Base-by-base conservation (phyloP, 1,140 invertebrate genomes). In the Archivesica marissinica region DNA sequence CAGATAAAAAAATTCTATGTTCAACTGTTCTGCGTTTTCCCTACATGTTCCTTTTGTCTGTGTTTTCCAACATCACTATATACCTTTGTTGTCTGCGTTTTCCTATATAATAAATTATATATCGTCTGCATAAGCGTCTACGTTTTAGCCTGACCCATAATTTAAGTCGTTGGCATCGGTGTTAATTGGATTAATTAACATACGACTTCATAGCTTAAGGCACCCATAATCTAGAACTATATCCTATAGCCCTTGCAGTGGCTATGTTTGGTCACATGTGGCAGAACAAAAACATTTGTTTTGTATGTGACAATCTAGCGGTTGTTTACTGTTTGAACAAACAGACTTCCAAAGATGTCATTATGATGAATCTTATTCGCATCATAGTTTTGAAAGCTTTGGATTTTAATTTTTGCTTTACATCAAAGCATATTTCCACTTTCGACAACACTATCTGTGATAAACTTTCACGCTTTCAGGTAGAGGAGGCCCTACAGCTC, bases 331-430 rank as follows among this genome's bases (percentile, higher is more conserved):
- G 68, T 38, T 44, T 50, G 20, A 74, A 74, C n/a, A 74, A 74
- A 50, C 70, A 74, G 33, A 74, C 70, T 25, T 74, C 70, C 11
- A 74, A 50, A 74, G 41, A 74, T 28, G 35, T 35, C 13, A n/a
- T n/a, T 35, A 77, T 77, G 54, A 77, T 77, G 74, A 77, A 77
- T 2, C 28, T 77, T n/a, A 38, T 77, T 39, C 25, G 74, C 15
- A 33, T 39, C 23, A 77, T 77, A 38, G 74, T 77, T 4, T 54
- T 79, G 9, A 11, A 41, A 39, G 59, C 41, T 7, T 64, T 64
- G 33, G 35, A 44, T 20, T 35, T 11, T 33, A 79, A 64, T 66
- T 79, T 79, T 25, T 41, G 7, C 17, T 76, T 76, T 52, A 47
- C 2, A 13, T 56, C 75, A 28, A 39, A 4, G 0, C 75, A 77